Evolutionary conservation across 2,888 invertebrate genomes (phyloP).

Genomic region (Tillus elongatus): DNA sequence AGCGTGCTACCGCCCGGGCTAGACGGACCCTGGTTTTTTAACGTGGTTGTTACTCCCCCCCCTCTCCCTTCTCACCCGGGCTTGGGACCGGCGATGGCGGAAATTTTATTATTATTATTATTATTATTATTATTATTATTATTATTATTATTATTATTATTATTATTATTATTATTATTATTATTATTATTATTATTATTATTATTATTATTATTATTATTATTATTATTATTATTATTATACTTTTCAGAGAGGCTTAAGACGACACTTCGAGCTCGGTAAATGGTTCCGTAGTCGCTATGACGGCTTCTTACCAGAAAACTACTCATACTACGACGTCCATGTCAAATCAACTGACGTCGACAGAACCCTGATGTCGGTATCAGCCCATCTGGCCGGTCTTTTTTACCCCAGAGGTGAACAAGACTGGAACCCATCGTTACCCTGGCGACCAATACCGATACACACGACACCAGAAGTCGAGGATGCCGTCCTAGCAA

Average conservation of each 20-base stretch:
- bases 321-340: conserved; percentile 50
- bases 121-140: no score
- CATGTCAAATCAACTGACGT: conserved; percentile 69
- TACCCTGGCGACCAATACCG: conserved; percentile 71
- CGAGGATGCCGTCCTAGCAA: conserved; percentile 53
- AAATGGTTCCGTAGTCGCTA: conserved; percentile 66
- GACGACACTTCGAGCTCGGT: conserved; percentile 65
- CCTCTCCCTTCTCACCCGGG: no score
- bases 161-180: no score
- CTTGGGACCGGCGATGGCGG: no score
- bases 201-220: no score
- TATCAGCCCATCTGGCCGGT: conserved; percentile 69
- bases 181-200: no score
- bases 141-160: no score
- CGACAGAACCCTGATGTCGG: conserved; percentile 85
- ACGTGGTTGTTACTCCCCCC: no score
- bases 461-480: conserved; percentile 58
- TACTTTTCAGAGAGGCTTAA: neutral
- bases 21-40: no score
- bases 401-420: conserved; percentile 55
- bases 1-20: no score
- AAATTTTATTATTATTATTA: no score
- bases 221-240: no score
- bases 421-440: conserved; percentile 51
- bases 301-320: conserved; percentile 46